Conservation (phyloP, 2,888 invertebrate genomes). For the Xestia sexstrigata region DNA sequence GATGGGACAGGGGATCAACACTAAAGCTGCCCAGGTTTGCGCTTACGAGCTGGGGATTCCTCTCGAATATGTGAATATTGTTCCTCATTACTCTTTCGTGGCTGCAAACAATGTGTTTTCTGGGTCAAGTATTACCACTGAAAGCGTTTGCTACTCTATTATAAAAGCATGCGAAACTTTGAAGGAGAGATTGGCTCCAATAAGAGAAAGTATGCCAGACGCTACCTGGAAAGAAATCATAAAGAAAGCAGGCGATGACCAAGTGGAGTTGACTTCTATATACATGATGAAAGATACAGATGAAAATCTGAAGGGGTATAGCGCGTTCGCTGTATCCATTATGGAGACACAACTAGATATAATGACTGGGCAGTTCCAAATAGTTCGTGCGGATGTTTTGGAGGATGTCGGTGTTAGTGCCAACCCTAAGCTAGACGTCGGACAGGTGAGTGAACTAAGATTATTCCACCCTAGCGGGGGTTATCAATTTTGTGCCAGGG, state of each 20-base stretch:
- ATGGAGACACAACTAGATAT: constrained; percentile 93
- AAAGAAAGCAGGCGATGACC: constrained; percentile 86
- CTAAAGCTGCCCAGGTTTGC: constrained; percentile 94
- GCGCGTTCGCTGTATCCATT: constrained; percentile 91
- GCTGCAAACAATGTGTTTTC: constrained; percentile 92
- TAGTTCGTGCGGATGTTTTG: constrained; percentile 91
- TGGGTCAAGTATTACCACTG: constrained; percentile 93
- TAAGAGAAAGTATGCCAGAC: constrained; percentile 84
- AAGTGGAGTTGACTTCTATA: constrained; percentile 91
- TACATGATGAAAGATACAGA: constrained; percentile 91
- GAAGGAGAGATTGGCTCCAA: constrained; percentile 89
- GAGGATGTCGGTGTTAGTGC: constrained; percentile 93
- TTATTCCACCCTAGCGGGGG: background rate
- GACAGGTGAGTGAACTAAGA: constrained; percentile 87
- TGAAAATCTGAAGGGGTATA: constrained; percentile 87
- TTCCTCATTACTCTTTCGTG: constrained; percentile 90
- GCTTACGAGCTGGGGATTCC: constrained; percentile 94
- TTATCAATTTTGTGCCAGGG: background rate
- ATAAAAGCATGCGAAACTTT: constrained; percentile 91
- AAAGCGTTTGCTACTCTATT: constrained; percentile 90
- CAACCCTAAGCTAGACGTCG: constrained; percentile 92
- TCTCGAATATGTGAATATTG: constrained; percentile 90
- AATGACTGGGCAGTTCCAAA: constrained; percentile 92
- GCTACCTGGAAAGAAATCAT: constrained; percentile 91
- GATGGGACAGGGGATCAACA: constrained; percentile 95